These are phyloP conservation scores for Tenthredo notha DNA, from an alignment of 2,888 invertebrate species.

Conservation along the genomic window DNA sequence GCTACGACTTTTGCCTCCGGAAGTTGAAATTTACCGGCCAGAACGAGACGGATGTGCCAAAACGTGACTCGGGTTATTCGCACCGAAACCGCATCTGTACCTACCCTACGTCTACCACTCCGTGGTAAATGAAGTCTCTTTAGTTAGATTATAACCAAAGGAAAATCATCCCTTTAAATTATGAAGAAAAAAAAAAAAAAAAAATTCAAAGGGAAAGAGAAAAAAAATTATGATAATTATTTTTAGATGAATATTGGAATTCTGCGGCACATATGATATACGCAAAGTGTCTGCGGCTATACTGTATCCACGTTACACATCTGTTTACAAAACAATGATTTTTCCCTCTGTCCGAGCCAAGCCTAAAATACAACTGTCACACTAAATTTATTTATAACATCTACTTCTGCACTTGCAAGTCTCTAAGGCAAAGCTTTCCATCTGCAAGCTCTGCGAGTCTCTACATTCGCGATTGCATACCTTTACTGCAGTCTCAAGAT, in stretches of 20 bases:
- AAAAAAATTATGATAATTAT: not conserved
- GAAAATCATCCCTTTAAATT: not conserved
- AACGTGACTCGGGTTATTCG: conserved; percentile 20
- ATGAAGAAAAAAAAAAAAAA: not conserved
- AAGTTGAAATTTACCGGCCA: conserved; percentile 22
- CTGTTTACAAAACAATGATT: conserved; percentile 50
- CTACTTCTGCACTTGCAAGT: not conserved
- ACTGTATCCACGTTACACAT: conserved; percentile 5
- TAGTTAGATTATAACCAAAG: not conserved
- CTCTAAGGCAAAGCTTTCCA: not conserved
- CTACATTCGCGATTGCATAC: conserved; percentile 14
- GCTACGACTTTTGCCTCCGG: conserved; percentile 16
- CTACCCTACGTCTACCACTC: not conserved
- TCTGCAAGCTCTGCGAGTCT: not conserved
- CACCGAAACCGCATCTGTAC: not conserved
- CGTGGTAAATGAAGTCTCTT: not conserved
- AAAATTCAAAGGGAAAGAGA: too few relatives aligned
- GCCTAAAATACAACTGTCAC: conserved; percentile 45
- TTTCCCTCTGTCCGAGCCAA: conserved; percentile 10
- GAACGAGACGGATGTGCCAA: conserved; percentile 18
- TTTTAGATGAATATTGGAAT: not conserved
- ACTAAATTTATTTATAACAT: conserved; percentile 25
- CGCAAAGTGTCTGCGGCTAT: not conserved
- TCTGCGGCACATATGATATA: not conserved
- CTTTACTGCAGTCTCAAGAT: conserved; percentile 15